A percentile compares a stretch with the other conserved stretches of the same genome.
These are phyloP conservation scores for Ophioninae sp. DNA, from an alignment of 2,888 invertebrate species.

Conservation along the genomic window DNA sequence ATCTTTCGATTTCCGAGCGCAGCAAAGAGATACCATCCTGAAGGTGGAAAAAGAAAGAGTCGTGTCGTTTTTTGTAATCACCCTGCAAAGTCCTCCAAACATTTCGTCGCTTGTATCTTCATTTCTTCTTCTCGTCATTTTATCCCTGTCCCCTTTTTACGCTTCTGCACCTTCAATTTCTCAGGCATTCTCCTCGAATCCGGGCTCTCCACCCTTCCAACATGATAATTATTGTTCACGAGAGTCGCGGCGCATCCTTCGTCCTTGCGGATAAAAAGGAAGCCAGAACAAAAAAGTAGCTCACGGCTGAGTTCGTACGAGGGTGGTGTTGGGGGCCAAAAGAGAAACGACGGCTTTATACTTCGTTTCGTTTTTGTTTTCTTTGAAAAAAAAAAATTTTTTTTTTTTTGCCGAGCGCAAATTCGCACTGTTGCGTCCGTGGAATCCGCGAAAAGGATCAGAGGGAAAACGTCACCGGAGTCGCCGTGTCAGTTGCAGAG, in stretches of 20 bases:
- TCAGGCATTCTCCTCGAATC: constrained; percentile 25
- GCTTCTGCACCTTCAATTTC: constrained; percentile 45
- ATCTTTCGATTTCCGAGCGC: neutral
- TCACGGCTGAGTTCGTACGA: constrained; percentile 10
- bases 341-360: constrained; percentile 1
- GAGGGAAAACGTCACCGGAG: constrained; percentile 31
- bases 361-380: neutral
- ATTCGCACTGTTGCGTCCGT: constrained; percentile 26
- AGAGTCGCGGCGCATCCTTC: constrained; percentile 26
- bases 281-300: neutral
- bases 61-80: constrained; percentile 17
- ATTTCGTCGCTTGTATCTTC: constrained; percentile 29
- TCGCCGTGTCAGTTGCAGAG: constrained; percentile 44
- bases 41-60: neutral
- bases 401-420: constrained; percentile 22
- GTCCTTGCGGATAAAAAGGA: constrained; percentile 39
- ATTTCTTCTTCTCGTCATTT: constrained; percentile 3
- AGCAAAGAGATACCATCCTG: neutral
- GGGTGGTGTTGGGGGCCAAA: constrained; percentile 10
- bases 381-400: neutral
- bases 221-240: constrained; percentile 54
- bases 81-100: constrained; percentile 5
- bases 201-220: constrained; percentile 19
- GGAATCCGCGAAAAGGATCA: constrained; percentile 52
- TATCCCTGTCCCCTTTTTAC: constrained; percentile 7